Evolutionary conservation across 2,888 invertebrate genomes (phyloP).

Genomic region (Pherbina coryleti): DNA sequence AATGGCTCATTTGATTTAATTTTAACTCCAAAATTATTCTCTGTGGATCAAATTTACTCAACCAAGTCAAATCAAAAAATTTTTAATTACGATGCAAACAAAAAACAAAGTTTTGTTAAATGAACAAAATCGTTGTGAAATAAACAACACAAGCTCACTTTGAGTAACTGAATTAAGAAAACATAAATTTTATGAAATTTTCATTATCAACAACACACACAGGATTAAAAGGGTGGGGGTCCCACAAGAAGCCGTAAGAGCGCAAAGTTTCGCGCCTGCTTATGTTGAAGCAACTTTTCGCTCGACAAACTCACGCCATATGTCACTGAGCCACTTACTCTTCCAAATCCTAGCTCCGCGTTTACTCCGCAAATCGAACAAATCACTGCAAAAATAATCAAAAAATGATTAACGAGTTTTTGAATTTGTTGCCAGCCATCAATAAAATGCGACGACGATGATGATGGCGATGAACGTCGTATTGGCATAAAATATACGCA

Average conservation of each 20-base stretch:
- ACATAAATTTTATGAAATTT: too few species aligned
- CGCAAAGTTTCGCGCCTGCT: not conserved
- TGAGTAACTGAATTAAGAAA: too few species aligned
- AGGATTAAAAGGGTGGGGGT: too few species aligned
- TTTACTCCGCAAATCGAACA: not conserved
- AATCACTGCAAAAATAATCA: conserved; percentile 7
- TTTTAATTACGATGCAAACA: too few species aligned
- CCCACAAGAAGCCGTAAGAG: not conserved
- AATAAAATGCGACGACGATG: not conserved
- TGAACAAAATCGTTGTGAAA: too few species aligned
- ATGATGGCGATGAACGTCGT: not conserved
- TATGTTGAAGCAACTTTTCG: not conserved
- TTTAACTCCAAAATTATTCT: too few species aligned
- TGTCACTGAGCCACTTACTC: not conserved
- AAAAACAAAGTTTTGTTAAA: too few species aligned
- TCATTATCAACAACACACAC: too few species aligned
- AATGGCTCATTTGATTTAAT: too few species aligned
- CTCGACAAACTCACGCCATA: not conserved
- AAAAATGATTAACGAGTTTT: conserved; percentile 7
- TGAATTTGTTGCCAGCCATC: not conserved
- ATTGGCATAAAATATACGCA: not conserved
- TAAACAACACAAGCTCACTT: too few species aligned
- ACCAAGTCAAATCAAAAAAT: too few species aligned
- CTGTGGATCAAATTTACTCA: too few species aligned
- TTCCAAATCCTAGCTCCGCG: not conserved